Evolutionary conservation across 2,113 vertebrate genomes (phyloP), one percentile per base, ranked within the genome.

Genomic region (Rattus rattus): DNA sequence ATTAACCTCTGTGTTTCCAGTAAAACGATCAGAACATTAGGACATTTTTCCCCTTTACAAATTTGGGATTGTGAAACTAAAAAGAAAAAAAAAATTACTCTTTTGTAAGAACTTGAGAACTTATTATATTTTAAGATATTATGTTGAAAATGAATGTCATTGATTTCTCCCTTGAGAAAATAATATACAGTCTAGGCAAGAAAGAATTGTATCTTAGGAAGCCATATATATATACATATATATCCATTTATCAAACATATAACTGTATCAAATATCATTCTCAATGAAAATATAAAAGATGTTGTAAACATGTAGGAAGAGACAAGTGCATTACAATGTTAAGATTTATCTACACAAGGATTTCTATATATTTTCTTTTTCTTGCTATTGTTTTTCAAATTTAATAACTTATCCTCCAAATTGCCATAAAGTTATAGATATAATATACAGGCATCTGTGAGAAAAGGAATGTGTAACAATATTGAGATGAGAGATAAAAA

Each of bases 391-490:
- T n/a, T 73, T 70, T 85, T 43, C 13, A 72, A 70, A 30, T 83
- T 77, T 85, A 63, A 81, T 28, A n/a, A 10, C 5, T 83, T 59
- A 59, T 19, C 80, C 17, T 20, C 22, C 76, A 72, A 91, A 83
- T 83, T 95, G 67, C 43, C 70, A 36, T 90, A 47, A 76, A 81
- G n/a, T 30, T 86, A 36, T 72, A 16, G 26, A 73, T 67, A 2
- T 92, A 94, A 75, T 39, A 79, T n/a, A 7, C 83, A 93, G 61
- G 26, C 28, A 89, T 24, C 81, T 8, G 7, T 79, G 56, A 10
- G 63, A 92, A 94, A 94, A 90, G 59, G n/a, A 30, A 61, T 69
- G 19, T 19, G n/a, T 36, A 88, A 87, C 69, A 91, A 36, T 33
- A 28, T 20, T 96, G 17, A 76, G 83, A 91, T 93, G 24, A 85